A percentile compares a stretch with the other conserved stretches of the same genome.
Conservation (phyloP, 2,888 invertebrate genomes). For the Erebia epiphron region DNA sequence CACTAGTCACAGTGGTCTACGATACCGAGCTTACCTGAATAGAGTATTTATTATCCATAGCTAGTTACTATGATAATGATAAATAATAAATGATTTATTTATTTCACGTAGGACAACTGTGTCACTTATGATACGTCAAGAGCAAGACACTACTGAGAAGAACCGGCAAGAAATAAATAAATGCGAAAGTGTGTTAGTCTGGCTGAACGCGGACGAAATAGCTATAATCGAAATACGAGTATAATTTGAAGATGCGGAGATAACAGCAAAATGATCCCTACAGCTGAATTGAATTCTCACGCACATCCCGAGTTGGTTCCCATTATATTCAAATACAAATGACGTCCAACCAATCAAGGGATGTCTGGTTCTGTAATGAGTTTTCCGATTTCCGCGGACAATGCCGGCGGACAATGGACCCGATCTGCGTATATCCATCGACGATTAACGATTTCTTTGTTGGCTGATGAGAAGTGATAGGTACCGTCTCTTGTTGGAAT, state of each 20-base stretch:
- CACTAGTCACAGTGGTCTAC: too few species aligned
- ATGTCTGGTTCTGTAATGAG: conserved; percentile 40
- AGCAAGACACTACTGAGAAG: too few species aligned
- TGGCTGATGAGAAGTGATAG: conserved; percentile 17
- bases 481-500: conserved; percentile 7
- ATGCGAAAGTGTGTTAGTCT: too few species aligned
- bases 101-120: too few species aligned
- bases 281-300: neutral
- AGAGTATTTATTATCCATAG: too few species aligned
- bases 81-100: too few species aligned
- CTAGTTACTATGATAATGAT: too few species aligned
- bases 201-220: too few species aligned
- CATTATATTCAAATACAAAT: conserved; percentile 33
- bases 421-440: conserved; percentile 56
- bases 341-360: conserved; percentile 37
- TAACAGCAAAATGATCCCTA: conserved; percentile 15
- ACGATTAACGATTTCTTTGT: conserved; percentile 65
- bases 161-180: too few species aligned
- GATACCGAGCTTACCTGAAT: too few species aligned
- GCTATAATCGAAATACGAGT: too few species aligned
- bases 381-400: conserved; percentile 38
- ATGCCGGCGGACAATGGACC: conserved; percentile 52
- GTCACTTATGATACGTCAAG: too few species aligned
- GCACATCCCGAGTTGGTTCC: neutral
- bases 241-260: neutral